These are phyloP conservation scores for Todiramphus chloris DNA, from an alignment of 2,113 vertebrate genomes.

Conservation along the genomic window DNA sequence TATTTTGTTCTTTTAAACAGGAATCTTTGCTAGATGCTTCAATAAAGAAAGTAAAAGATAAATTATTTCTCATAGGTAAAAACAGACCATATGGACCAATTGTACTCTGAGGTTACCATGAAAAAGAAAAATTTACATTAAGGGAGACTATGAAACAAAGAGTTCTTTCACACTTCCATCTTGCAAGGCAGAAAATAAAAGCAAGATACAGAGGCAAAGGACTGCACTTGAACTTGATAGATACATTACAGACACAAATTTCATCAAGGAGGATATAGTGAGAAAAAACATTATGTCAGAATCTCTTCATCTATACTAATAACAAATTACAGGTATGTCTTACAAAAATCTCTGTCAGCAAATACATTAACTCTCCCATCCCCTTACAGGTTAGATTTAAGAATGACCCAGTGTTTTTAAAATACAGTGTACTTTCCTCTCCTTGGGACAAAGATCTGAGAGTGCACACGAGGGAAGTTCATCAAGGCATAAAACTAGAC, in stretches of 20 bases:
- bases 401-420: neutral
- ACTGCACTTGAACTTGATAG: neutral
- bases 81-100: constrained; percentile 15
- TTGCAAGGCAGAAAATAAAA: neutral
- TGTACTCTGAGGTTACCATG: neutral
- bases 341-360: neutral
- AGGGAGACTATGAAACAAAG: constrained; percentile 31
- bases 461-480: neutral
- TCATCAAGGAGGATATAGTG: neutral
- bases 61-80: constrained; percentile 2
- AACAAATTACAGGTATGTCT: neutral
- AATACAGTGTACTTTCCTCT: neutral
- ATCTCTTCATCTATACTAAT: neutral
- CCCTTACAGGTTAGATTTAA: neutral
- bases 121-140: constrained; percentile 37
- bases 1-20: neutral
- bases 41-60: neutral
- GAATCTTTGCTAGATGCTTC: neutral
- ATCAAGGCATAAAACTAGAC: neutral
- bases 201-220: neutral
- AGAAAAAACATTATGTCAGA: neutral
- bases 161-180: constrained; percentile 17
- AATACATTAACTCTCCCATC: neutral
- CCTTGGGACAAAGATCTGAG: neutral
- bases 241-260: neutral